phyloP scores from a whole-genome alignment of 2,888 invertebrate genomes.

The Hermaeophaga mercurialis region DNA sequence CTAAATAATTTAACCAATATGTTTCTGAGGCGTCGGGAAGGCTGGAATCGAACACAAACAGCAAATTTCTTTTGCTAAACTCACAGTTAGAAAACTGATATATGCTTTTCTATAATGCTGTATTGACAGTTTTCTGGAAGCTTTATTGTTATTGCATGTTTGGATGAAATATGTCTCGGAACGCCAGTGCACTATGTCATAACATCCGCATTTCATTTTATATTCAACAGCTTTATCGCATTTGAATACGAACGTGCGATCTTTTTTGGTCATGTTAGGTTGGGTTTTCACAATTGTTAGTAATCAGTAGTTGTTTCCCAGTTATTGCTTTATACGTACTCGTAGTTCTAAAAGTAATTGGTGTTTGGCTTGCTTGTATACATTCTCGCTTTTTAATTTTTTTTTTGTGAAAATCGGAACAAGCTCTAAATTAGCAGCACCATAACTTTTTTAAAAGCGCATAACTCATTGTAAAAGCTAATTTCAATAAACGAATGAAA shows the following conservation, averaged over 20 bases:
- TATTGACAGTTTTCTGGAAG: slow-evolving; percentile 29
- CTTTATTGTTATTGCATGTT: slow-evolving; percentile 30
- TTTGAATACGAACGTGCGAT: slow-evolving; percentile 20
- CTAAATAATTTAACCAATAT: slow-evolving; percentile 6
- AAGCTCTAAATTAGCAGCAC: no score
- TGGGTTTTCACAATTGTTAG: neutral
- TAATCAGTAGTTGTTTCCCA: slow-evolving; percentile 11
- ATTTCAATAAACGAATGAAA: no score
- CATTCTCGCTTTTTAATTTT: no score
- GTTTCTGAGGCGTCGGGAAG: slow-evolving; percentile 17
- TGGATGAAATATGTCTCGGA: slow-evolving; percentile 26
- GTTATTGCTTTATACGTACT: no score
- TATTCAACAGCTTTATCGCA: slow-evolving; percentile 22
- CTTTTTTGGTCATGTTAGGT: slow-evolving; percentile 7
- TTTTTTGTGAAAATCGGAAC: no score
- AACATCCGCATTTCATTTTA: slow-evolving; percentile 29
- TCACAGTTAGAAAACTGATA: slow-evolving; percentile 24
- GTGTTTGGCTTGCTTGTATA: no score
- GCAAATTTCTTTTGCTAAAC: slow-evolving; percentile 19
- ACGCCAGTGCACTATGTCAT: slow-evolving; percentile 23
- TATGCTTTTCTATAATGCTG: slow-evolving; percentile 30
- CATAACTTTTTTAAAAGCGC: no score
- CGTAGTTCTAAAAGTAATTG: no score
- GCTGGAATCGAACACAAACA: slow-evolving; percentile 22
- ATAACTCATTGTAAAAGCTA: no score